Conservation (phyloP, 2,888 invertebrate species). For the Andrena bicolor region DNA sequence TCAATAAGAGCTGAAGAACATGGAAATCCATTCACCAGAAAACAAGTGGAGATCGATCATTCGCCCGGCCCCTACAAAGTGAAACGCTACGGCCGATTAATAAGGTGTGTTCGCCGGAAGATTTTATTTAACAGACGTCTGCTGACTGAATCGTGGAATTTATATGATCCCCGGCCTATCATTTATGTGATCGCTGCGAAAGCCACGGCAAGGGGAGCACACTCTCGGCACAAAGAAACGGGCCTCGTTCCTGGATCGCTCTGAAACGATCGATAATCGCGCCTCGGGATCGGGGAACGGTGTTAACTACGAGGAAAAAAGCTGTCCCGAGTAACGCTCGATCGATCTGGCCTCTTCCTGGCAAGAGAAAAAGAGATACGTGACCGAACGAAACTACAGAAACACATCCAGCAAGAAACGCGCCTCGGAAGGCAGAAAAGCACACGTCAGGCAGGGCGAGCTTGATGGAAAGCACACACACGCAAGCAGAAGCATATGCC, state of each 20-base stretch:
- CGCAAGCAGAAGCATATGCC: no score
- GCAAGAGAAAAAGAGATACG: constrained; percentile 28
- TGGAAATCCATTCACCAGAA: not conserved
- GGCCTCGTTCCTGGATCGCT: constrained; percentile 26
- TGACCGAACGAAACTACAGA: not conserved
- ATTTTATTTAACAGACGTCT: constrained; percentile 5
- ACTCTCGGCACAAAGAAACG: constrained; percentile 30
- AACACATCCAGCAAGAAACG: not conserved
- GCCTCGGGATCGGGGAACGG: constrained; percentile 38
- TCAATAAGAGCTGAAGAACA: no score
- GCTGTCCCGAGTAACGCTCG: constrained; percentile 51
- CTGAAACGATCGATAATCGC: constrained; percentile 59
- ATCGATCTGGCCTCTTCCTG: constrained; percentile 33
- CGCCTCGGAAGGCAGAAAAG: not conserved
- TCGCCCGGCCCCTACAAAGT: not conserved
- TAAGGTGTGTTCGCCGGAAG: not conserved
- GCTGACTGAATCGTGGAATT: constrained; percentile 29
- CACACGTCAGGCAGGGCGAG: no score
- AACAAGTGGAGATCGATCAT: not conserved
- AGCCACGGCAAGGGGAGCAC: constrained; percentile 29
- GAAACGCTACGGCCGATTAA: not conserved
- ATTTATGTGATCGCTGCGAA: constrained; percentile 35
- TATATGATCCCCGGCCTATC: constrained; percentile 13
- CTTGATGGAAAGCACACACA: no score
- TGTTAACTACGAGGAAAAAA: constrained; percentile 10